Conservation (phyloP, 2,888 invertebrate species). For the Cantharis lateralis region DNA sequence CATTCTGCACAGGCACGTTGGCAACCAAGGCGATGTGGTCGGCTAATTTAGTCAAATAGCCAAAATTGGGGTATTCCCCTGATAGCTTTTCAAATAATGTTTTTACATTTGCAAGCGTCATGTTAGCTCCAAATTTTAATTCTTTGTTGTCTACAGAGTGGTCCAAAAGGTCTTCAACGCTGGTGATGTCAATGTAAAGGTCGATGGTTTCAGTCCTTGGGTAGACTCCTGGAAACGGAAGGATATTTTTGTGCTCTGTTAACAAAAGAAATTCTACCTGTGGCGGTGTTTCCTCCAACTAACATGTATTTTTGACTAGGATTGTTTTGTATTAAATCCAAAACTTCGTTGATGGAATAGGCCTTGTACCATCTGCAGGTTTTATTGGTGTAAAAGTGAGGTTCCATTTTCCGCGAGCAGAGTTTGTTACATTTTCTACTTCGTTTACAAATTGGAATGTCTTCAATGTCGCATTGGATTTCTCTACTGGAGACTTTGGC, state of each 20-base stretch:
- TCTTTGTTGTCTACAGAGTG: slow-evolving; percentile 53
- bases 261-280: neutral
- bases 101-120: slow-evolving; percentile 62
- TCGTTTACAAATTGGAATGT: neutral
- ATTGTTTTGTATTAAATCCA: neutral
- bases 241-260: no score
- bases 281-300: neutral
- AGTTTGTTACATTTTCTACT: neutral
- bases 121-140: slow-evolving; percentile 64
- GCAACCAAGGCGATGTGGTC: slow-evolving; percentile 72
- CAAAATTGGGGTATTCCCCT: slow-evolving; percentile 58
- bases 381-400: neutral
- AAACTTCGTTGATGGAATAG: neutral
- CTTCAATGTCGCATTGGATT: neutral
- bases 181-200: slow-evolving; percentile 67
- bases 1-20: slow-evolving; percentile 73
- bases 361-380: neutral
- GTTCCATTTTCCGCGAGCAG: neutral
- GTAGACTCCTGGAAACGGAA: slow-evolving; percentile 53
- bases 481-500: slow-evolving; percentile 35
- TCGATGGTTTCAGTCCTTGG: slow-evolving; percentile 43
- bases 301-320: neutral
- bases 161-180: slow-evolving; percentile 61
- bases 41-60: slow-evolving; percentile 62
- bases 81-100: slow-evolving; percentile 55